Base-by-base conservation (phyloP, 2,888 invertebrate genomes). In the Cheilosia vernalis region DNA sequence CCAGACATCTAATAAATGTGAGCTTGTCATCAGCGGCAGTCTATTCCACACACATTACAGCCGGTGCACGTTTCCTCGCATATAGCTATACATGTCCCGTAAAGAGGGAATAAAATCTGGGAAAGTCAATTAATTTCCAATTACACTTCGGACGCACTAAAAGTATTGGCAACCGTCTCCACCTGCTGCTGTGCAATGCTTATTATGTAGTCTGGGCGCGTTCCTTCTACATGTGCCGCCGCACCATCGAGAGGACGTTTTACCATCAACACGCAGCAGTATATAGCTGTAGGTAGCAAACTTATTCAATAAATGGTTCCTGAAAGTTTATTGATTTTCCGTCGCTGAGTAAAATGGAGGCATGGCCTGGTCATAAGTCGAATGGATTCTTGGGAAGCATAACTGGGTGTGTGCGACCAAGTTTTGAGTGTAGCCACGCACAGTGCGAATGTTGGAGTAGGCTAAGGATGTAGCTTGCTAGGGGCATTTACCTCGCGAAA, bases 41-140 rank as follows among this genome's bases (percentile, higher is more conserved):
- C 55, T 42, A 55, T 47, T 19, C 21, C 17, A 2, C 27, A 51
- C 19, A 72, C 13, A 10, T 47, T 49, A 19, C 33, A 7, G 2
- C 37, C 2, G 13, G 2, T 13, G 17, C 42, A 30, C 47, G 30
- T 61, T 44, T 30, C 13, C 76, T 27, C 17, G 2, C 17, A 5
- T 17, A 30, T 13, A 19, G 24, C 9, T 2, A 33, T 24, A 27
- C 27, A 27, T 27, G 27, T 37, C 13, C 37, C 4, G 37, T 10
- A 44, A 42, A 37, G 15, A 1, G 13, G 21, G 47, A 24, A 33
- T 21, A 44, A 44, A 70, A 70, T 70, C 78, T 70, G 37, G 47
- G 24, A 58, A 58, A 78, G 69, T 70, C 69, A 78, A 78, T 78
- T 78, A 69, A 61, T 56, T 69, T 78, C 56, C 69, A 78, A 78